Evolutionary conservation across 2,888 invertebrate genomes (phyloP), one percentile per base, ranked within the genome.

Genomic region (Mesoligia furuncula): DNA sequence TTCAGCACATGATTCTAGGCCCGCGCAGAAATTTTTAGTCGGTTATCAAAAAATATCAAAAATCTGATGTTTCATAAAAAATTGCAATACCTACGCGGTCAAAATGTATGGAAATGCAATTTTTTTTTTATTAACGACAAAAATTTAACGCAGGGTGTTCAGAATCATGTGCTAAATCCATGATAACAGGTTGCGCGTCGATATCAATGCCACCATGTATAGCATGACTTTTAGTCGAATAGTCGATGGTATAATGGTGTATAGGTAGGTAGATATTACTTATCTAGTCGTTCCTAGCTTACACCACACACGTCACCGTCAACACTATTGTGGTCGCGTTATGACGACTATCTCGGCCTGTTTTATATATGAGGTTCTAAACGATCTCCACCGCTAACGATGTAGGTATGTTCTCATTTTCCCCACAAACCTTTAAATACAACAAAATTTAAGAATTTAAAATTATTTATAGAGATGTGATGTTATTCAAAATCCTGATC

Each of bases 281-380:
- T 17, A 48, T 51, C n/a, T 5, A 39, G 15, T 57, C 45, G 69
- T 79, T 77, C 15, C 13, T 77, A 7, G 13, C 70, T 86, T 83
- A 54, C 17, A 68, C 79, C 79, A 70, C 4, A 65, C 80, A n/a
- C 51, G 27, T 70, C 48, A 67, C 81, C 77, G 89, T 86, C 86
- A 84, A 79, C 81, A 84, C 84, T 75, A 88, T 88, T 86, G 82
- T 88, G 65, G 71, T 57, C 54, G 69, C 65, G 80, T 82, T 87
- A 79, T 80, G 87, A 81, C 81, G 82, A 77, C 89, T 84, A 81
- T 88, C 89, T 84, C 78, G 69, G 78, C 42, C 75, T 77, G 84
- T 76, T 88, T 79, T 85, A 78, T 79, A 78, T 79, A 88, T 68
- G 78, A 72, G 75, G 71, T 64, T 81, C 80, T 82, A 79, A 85